Conservation (phyloP, 2,797 vertebrate genomes). For the Harpagifer antarcticus region DNA sequence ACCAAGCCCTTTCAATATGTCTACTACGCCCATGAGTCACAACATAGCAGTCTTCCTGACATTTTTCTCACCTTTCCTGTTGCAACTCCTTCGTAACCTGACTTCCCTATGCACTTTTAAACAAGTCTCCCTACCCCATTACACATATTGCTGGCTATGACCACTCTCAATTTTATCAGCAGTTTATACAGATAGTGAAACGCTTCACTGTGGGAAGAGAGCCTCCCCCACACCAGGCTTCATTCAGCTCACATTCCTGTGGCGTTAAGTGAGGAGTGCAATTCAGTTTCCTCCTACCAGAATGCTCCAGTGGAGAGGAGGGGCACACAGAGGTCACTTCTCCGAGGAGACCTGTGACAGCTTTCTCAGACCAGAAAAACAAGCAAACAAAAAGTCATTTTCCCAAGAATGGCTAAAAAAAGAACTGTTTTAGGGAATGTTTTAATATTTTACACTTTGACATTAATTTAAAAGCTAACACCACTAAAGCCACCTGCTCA, state of each 20-base stretch:
- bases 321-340: conserved; percentile 40
- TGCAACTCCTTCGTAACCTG: neutral
- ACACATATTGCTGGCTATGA: conserved; percentile 10
- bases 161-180: conserved; percentile 61
- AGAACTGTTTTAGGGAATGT: too few relatives aligned
- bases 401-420: neutral
- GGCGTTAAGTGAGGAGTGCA: conserved; percentile 55
- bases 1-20: conserved; percentile 36
- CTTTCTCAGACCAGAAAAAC: conserved; percentile 27
- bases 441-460: too few relatives aligned
- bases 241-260: conserved; percentile 79
- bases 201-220: conserved; percentile 58
- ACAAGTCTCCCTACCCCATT: neutral
- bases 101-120: conserved; percentile 20
- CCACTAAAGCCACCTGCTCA: neutral
- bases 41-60: conserved; percentile 60
- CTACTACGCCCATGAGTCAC: conserved; percentile 64
- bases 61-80: conserved; percentile 79
- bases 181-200: conserved; percentile 67
- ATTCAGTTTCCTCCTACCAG: conserved; percentile 39
- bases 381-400: conserved; percentile 3
- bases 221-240: conserved; percentile 62
- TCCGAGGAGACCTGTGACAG: conserved; percentile 16
- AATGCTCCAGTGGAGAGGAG: conserved; percentile 44
- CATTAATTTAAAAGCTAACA: neutral